Evolutionary conservation across 1,140 invertebrate genomes (phyloP).

Genomic region (Leptopilina boulardi): DNA sequence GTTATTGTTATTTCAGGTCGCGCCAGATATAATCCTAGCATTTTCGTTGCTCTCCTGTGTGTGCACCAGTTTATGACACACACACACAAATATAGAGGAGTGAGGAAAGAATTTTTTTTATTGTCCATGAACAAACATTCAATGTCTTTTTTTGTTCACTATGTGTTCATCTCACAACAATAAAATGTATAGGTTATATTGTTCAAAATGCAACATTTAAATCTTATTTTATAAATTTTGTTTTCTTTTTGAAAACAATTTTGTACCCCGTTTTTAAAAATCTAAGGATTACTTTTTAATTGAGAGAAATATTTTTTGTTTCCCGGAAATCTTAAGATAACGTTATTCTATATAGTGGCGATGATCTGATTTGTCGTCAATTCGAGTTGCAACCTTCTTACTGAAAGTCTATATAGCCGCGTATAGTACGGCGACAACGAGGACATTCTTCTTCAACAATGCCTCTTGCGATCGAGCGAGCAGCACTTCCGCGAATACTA

Average conservation of each 20-base stretch:
- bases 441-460: conserved; percentile 68
- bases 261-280: no score
- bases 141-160: not conserved
- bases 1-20: conserved; percentile 72
- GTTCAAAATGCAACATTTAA: no score
- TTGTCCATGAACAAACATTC: not conserved
- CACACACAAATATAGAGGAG: not conserved
- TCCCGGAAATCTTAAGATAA: not conserved
- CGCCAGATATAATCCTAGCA: conserved; percentile 63
- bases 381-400: conserved; percentile 38
- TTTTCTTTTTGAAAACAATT: no score
- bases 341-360: conserved; percentile 22
- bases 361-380: conserved; percentile 42
- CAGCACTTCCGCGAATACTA: conserved; percentile 65
- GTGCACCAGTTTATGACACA: conserved; percentile 15
- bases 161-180: no score
- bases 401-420: conserved; percentile 42
- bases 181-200: no score
- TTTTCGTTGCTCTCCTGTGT: conserved; percentile 53
- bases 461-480: conserved; percentile 64
- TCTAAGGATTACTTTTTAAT: not conserved
- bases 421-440: conserved; percentile 57
- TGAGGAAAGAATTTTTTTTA: not conserved
- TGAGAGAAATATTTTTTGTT: not conserved
- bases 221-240: no score